Base-by-base conservation (phyloP, 2,113 vertebrate genomes). In the Pelecanus crispus region DNA sequence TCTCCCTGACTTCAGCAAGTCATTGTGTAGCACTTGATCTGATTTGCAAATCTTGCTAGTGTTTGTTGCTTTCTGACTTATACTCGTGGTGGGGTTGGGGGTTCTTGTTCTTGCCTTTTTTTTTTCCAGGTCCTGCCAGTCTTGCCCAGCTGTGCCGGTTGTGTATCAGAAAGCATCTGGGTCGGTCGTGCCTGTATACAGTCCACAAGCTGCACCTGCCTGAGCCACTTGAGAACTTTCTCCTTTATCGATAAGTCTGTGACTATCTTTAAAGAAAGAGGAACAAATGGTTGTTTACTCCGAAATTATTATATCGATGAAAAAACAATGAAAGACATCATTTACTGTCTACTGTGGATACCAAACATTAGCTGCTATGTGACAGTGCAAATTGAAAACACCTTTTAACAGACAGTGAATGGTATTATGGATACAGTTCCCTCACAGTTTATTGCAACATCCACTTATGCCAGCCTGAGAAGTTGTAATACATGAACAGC, bases 61-160 rank as follows among this genome's bases (percentile, higher is more conserved):
- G 65, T 88, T 83, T 28, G 16, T 13, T 83, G 47, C 42, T 83
- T 74, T 89, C 55, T 73, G 83, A 32, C 74, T 91, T 40, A 34
- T 1, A 17, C 10, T 0, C 0, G 11, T 73, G 66, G 11, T 78
- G 78, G 17, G 5, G 13, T 40, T 70, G 49, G n/a, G 18, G 13
- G 32, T 71, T 11, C 62, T 77, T 52, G 32, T 58, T 56, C 67
- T 62, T 56, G 32, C 21, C 34, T 61, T 66, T 58, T 61, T 2
- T 52, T 42, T 75, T 16, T 89, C 13, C 95, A 99, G 99, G 98
- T 90, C 99, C 98, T 4, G 94, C 98, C 91, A 95, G 98, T 71
- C 98, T 99, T 68, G 97, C 98, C 75, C 98, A 99, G 96, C 96
- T 99, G 68, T 99, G 99, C 68, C 98, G 99, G 20, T 87, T 99